Evolutionary conservation across 1,140 invertebrate genomes (phyloP), one percentile per base, ranked within the genome.

Genomic region (Drosophila persimilis): DNA sequence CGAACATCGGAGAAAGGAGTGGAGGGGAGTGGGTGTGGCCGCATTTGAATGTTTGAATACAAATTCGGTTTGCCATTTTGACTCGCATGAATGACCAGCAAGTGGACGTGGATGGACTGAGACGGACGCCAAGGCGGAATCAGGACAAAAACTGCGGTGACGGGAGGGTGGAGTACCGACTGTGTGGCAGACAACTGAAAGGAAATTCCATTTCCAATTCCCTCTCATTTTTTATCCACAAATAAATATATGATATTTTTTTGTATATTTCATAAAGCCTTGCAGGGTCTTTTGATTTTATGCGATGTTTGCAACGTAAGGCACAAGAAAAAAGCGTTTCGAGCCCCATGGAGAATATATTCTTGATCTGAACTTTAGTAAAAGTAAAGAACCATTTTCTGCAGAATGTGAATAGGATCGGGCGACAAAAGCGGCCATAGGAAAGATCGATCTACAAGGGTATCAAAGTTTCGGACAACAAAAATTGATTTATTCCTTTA

Each of bases 31-130:
- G 51, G 39, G 45, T 53, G 59, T 54, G 64, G 61, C 56, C 47
- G 46, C 51, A 69, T 85, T 80, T 85, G 80, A 85, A 85, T 85
- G 80, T 85, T 86, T 86, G 83, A 85, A 85, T 85, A 85, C 81
- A 70, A 84, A 85, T 86, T 86, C 83, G 78, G 78, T 86, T 86
- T 86, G 83, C 83, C 75, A 88, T 88, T 88, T 88, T 88, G 83
- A 83, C 83, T 88, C 83, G 88, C 83, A 88, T 88, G 83, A 88
- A 88, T 88, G 83, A 73, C 78, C 83, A 88, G 74, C 83, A 45
- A 72, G 71, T 67, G 77, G 48, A 66, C 66, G 64, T 8, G 29
- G 8, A 31, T 6, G 35, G 11, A 5, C 11, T 11, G 35, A 39
- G 35, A 3, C 11, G 35, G 4, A 11, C 35, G 4, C 35, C 35